Conservation (phyloP, 2,113 vertebrate genomes). For the Hippocampus barbouri region DNA sequence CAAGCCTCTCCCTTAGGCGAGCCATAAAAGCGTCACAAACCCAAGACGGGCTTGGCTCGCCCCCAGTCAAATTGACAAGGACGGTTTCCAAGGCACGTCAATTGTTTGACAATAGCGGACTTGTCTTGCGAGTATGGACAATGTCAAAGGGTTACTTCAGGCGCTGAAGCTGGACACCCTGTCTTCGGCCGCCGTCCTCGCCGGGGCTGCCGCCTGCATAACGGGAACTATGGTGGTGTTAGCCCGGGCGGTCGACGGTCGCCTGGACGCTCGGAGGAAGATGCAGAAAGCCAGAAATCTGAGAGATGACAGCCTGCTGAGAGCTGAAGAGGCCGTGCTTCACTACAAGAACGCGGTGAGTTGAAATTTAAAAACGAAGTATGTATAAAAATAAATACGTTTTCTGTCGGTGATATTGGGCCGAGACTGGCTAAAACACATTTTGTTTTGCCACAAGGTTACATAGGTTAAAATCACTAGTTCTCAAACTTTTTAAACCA, state of each 20-base stretch:
- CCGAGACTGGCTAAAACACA: too few relatives aligned
- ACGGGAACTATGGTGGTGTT: conserved; percentile 33
- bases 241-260: conserved; percentile 11
- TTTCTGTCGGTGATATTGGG: too few relatives aligned
- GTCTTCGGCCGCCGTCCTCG: conserved; percentile 10
- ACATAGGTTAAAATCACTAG: too few relatives aligned
- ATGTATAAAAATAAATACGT: too few relatives aligned
- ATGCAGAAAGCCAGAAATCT: conserved; percentile 49
- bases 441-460: too few relatives aligned
- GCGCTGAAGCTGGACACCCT: conserved; percentile 3
- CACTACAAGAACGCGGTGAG: conserved; percentile 55
- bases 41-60: background rate
- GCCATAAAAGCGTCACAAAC: background rate
- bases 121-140: conserved; percentile 4
- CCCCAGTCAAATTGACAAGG: background rate
- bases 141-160: background rate
- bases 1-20: background rate
- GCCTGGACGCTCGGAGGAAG: conserved; percentile 23
- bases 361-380: background rate
- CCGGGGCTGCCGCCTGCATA: conserved; percentile 25
- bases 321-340: conserved; percentile 47
- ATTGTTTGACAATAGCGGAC: background rate
- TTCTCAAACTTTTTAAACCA: too few relatives aligned
- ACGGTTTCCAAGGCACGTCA: background rate
- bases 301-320: conserved; percentile 42